Evolutionary conservation across 2,888 invertebrate species (phyloP), one percentile per base, ranked within the genome.

Genomic region (Campoletis raptor): DNA sequence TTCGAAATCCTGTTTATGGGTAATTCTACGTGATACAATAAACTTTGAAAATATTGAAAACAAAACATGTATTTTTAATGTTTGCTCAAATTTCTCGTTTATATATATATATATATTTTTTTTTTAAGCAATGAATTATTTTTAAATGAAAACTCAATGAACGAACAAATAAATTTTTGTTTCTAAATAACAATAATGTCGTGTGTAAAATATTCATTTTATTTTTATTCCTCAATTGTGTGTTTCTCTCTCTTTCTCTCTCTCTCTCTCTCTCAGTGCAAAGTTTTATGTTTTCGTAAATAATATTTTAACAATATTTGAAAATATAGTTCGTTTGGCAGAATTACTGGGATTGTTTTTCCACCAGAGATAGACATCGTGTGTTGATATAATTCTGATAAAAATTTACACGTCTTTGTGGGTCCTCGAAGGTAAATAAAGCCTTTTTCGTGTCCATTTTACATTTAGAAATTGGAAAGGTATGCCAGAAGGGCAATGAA

Each of bases 1-100:
- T 91, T 91, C 90, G 89, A 89, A 89, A 92, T 92, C 90, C 89
- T 90, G 88, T 90, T 91, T 90, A 91, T 92, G 92, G 91, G 91
- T 92, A 87, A 89, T 89, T 76, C 83, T 73, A 66, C 72, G 57
- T 66, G 8, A 48, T 40, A 48, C 21, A 40, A 40, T 52, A 54
- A 69, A 81, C 18, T 52, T 18, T 36, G 24, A 24, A 30, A 57
- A 57, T 57, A 30, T 24, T 24, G 24, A 30, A 57, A 57, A 30
- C n/a, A 15, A 52, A n/a, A 7, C 18, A 18, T 18, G 48, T 52
- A n/a, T 52, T 52, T 52, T 52, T 52, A 3, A 52, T n/a, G n/a
- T 52, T 9, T 52, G n/a, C 48, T 52, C 6, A 6, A 52, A 52
- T 6, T 52, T 52, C 12, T 10, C 48, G 48, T 48, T 0, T 48